phyloP scores from a whole-genome alignment of 2,113 vertebrate genomes.

The Neodon shergylaensis region DNA sequence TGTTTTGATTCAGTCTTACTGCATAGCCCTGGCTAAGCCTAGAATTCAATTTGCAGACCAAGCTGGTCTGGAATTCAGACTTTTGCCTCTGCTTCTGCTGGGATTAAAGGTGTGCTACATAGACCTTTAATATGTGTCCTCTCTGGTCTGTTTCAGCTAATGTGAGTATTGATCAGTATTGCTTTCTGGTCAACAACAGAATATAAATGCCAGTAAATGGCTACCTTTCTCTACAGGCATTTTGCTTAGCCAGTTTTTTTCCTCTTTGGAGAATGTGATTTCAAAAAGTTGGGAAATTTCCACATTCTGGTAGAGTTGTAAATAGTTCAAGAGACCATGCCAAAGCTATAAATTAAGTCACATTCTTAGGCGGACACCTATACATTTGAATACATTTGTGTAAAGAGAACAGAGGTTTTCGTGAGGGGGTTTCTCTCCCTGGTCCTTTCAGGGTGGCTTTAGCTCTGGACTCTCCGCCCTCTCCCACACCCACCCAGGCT shows the following conservation, averaged over 20 bases:
- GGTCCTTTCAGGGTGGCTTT: too few species aligned
- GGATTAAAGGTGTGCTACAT: neutral
- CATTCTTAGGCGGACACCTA: neutral
- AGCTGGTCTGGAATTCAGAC: neutral
- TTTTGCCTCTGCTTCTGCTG: neutral
- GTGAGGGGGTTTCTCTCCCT: neutral
- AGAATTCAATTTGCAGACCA: neutral
- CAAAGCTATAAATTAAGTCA: neutral
- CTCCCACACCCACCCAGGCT: too few species aligned
- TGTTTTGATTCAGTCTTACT: neutral
- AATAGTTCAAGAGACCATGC: neutral
- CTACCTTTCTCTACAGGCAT: neutral
- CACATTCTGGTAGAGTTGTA: conserved; percentile 5
- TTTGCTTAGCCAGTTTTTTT: neutral
- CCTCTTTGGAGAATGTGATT: neutral
- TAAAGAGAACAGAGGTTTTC: neutral
- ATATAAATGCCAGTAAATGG: neutral
- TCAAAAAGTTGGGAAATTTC: neutral
- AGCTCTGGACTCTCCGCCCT: too few species aligned
- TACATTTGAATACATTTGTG: neutral
- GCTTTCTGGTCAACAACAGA: neutral
- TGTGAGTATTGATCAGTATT: neutral
- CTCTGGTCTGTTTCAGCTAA: neutral
- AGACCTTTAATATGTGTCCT: neutral
- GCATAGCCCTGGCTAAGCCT: neutral